These are phyloP conservation scores for Burhinus oedicnemus DNA, from an alignment of 2,113 vertebrate genomes.

Conservation along the genomic window DNA sequence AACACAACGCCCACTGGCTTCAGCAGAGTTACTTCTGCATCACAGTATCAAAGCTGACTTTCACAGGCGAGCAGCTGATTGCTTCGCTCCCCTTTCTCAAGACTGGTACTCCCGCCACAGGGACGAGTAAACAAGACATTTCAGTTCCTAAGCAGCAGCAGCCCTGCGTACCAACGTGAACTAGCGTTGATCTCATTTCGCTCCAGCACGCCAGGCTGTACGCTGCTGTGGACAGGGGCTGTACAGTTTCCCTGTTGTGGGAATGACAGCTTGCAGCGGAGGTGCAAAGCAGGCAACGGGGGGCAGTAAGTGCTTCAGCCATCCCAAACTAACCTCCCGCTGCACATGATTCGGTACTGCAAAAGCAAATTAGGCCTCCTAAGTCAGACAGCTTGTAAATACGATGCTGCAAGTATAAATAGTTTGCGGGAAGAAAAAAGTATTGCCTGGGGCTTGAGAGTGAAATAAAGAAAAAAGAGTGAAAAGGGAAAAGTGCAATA, in stretches of 20 bases:
- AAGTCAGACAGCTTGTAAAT: not conserved
- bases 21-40: not conserved
- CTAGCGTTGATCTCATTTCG: not conserved
- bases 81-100: not conserved
- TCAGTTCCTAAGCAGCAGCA: not conserved
- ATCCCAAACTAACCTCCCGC: not conserved
- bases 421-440: not conserved
- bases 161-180: not conserved
- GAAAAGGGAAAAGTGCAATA: not conserved
- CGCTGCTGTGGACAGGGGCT: not conserved
- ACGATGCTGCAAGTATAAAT: not conserved
- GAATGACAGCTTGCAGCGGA: not conserved
- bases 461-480: not conserved
- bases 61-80: not conserved
- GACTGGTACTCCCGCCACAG: rapidly evolving
- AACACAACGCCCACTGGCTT: not conserved
- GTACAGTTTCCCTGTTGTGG: not conserved
- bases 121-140: not conserved
- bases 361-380: not conserved
- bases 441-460: not conserved
- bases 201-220: not conserved
- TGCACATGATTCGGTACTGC: not conserved
- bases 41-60: not conserved
- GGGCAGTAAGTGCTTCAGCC: not conserved
- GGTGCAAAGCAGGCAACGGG: not conserved